Evolutionary conservation across 2,797 vertebrate species (phyloP).

Genomic region (Orientallactaga sibirica): DNA sequence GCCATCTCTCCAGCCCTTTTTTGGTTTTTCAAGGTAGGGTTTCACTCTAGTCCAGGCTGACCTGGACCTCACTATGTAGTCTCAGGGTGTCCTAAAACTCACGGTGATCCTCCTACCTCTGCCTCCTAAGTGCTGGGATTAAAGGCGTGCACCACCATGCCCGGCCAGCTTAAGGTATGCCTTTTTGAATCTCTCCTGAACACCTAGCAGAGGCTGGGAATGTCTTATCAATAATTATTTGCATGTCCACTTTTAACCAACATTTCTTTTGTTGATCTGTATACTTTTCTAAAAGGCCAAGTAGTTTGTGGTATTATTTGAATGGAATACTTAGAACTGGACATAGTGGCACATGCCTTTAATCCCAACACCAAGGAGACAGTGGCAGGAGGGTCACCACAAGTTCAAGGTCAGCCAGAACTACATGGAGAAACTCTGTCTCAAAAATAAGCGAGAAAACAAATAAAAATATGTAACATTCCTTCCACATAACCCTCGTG

Average conservation of each 20-base stretch:
- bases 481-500: no score
- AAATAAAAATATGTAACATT: neutral
- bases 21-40: no score
- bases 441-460: neutral
- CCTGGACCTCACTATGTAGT: no score
- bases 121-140: no score
- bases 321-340: neutral
- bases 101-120: no score
- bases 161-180: no score
- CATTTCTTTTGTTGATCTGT: neutral
- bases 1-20: no score
- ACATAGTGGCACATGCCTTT: neutral
- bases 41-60: no score
- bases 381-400: neutral
- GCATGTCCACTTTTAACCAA: neutral
- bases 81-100: no score
- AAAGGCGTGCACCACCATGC: neutral
- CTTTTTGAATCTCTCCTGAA: neutral
- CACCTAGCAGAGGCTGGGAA: neutral
- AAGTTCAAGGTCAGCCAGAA: neutral
- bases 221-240: neutral
- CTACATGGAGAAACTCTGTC: neutral
- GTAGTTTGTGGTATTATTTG: neutral
- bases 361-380: neutral
- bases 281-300: neutral